Evolutionary conservation across 2,113 vertebrate species (phyloP).

Genomic region (Saccopteryx bilineata): DNA sequence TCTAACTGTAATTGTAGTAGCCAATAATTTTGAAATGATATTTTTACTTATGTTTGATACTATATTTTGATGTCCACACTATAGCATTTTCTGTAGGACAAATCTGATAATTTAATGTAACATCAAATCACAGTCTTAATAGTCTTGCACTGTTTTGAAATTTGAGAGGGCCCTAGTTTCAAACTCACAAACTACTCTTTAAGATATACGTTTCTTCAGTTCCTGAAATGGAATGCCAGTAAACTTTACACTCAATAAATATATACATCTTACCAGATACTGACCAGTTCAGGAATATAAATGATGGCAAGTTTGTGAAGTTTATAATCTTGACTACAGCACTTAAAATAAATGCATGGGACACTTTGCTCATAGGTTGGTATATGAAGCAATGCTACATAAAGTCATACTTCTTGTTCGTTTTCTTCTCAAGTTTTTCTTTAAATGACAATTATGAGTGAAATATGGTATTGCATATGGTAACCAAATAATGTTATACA

Average conservation of each 20-base stretch:
- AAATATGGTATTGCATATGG: background rate
- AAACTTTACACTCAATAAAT: slow-evolving; percentile 11
- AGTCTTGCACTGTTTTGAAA: slow-evolving; percentile 68
- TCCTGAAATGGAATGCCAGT: slow-evolving; percentile 3
- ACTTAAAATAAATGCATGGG: background rate
- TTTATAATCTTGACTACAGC: background rate
- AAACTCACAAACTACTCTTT: background rate
- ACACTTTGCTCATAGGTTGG: background rate
- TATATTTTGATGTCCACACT: slow-evolving; percentile 56
- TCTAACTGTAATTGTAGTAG: slow-evolving; percentile 61
- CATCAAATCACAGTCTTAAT: slow-evolving; percentile 45
- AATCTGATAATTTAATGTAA: slow-evolving; percentile 49
- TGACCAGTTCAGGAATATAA: background rate
- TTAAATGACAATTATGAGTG: slow-evolving; percentile 26
- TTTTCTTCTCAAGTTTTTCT: slow-evolving; percentile 30
- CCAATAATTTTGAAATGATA: slow-evolving; percentile 64
- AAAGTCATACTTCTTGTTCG: slow-evolving; percentile 1
- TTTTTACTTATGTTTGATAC: slow-evolving; percentile 26
- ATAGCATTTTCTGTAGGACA: slow-evolving; percentile 40
- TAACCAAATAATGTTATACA: slow-evolving; percentile 40
- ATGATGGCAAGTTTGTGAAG: background rate
- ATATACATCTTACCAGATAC: background rate
- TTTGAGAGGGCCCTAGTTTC: slow-evolving; percentile 9
- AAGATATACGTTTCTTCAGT: background rate
- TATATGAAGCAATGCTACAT: background rate